Percentiles rank a stretch among this genome's conserved stretches.
phyloP scores from a whole-genome alignment of 2,797 vertebrate species.

The Schizopygopsis pylzovi region DNA sequence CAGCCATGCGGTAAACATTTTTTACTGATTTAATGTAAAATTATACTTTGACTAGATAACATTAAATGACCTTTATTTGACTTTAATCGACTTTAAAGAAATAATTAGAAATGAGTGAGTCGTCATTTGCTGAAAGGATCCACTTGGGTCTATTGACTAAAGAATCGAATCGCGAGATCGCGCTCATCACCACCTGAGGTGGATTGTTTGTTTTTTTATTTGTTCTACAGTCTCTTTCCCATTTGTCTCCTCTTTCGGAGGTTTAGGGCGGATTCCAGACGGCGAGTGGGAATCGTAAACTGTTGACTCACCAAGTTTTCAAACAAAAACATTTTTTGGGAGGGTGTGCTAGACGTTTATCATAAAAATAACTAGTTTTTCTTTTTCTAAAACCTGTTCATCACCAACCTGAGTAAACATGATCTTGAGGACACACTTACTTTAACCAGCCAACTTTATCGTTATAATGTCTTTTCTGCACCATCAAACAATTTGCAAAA shows the following conservation, averaged over 20 bases:
- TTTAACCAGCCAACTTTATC: background rate
- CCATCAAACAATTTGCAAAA: background rate
- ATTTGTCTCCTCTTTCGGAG: constrained; percentile 3
- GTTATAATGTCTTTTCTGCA: background rate
- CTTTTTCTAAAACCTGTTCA: constrained; percentile 36
- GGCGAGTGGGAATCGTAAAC: constrained; percentile 2
- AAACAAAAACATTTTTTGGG: constrained; percentile 37
- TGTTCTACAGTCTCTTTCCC: background rate
- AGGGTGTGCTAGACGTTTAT: constrained; percentile 40
- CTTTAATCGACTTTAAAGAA: background rate
- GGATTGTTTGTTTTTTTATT: background rate
- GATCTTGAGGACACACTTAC: background rate
- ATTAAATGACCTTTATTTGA: background rate
- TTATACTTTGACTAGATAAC: background rate
- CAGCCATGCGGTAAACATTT: background rate
- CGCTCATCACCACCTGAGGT: background rate
- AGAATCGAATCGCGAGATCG: background rate
- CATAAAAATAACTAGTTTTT: background rate
- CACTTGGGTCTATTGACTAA: background rate
- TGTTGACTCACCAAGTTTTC: constrained; percentile 49
- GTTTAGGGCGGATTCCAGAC: background rate
- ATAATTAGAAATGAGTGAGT: background rate
- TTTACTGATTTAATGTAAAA: no score
- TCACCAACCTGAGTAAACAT: constrained; percentile 3
- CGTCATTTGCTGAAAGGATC: background rate